phyloP scores from a whole-genome alignment of 2,888 invertebrate species.

The Zygothrica quintamaculata region DNA sequence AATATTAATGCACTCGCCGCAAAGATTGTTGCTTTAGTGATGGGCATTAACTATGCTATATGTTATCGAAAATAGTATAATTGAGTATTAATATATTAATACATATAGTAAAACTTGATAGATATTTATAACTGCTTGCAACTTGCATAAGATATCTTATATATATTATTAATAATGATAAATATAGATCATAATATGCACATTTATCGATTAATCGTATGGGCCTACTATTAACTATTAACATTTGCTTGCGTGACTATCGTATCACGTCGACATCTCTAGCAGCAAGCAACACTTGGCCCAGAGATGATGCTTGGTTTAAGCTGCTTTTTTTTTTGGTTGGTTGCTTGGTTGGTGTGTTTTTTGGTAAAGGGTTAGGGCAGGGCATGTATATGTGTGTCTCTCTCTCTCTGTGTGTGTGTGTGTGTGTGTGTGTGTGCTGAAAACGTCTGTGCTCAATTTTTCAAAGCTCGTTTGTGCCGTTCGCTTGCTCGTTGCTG shows the following conservation, averaged over 20 bases:
- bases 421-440: not conserved
- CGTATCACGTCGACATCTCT: constrained; percentile 15
- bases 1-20: constrained; percentile 68
- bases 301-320: not conserved
- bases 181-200: too few relatives aligned
- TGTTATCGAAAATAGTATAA: not conserved
- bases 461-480: constrained; percentile 77
- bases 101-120: not conserved
- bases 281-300: constrained; percentile 3
- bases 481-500: constrained; percentile 42
- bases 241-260: too few relatives aligned
- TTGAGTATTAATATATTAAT: too few relatives aligned
- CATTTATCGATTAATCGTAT: too few relatives aligned
- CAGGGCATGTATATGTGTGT: not conserved
- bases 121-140: too few relatives aligned
- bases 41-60: constrained; percentile 5
- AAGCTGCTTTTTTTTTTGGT: constrained; percentile 1
- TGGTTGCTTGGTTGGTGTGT: constrained; percentile 9
- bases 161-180: too few relatives aligned
- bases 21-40: constrained; percentile 23
- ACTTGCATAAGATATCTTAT: too few relatives aligned
- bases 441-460: constrained; percentile 60
- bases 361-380: constrained; percentile 15
- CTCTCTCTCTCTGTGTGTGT: too few relatives aligned
- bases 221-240: too few relatives aligned